These are phyloP conservation scores for Drosophila picticornis DNA, from an alignment of 2,888 invertebrate species.

Conservation along the genomic window DNA sequence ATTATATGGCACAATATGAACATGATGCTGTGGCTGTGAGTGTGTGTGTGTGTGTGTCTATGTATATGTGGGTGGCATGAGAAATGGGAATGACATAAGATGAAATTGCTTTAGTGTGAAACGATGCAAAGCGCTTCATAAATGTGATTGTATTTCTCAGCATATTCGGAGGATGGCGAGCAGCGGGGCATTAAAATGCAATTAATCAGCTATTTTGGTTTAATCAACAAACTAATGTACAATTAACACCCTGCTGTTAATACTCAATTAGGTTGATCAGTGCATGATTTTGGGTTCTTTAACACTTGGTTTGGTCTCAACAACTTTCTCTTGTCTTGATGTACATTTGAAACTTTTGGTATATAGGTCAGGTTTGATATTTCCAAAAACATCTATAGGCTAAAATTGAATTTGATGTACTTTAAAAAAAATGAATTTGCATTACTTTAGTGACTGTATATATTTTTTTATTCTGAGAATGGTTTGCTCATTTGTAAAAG, in stretches of 20 bases:
- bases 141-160: conserved; percentile 5
- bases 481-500: not conserved
- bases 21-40: not conserved
- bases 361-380: not conserved
- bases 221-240: conserved; percentile 23
- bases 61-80: not conserved
- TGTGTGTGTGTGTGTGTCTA: conserved; percentile 4
- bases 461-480: not conserved
- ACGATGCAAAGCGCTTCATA: not conserved
- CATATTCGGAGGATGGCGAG: not conserved
- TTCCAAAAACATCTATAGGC: not conserved
- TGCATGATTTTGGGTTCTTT: conserved; percentile 27
- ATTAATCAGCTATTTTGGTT: conserved; percentile 25
- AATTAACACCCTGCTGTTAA: conserved; percentile 49
- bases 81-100: conserved; percentile 11
- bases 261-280: conserved; percentile 27
- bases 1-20: conserved; percentile 11
- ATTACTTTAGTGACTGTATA: not conserved
- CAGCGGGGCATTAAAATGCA: conserved; percentile 7
- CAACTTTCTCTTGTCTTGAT: conserved; percentile 34
- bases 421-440: not conserved
- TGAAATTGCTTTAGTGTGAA: conserved; percentile 19
- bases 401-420: not conserved
- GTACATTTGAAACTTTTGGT: not conserved
- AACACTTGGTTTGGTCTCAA: conserved; percentile 17